Percentiles rank a stretch among this genome's conserved stretches.
These are phyloP conservation scores for Chrysomela aeneicollis DNA, from an alignment of 2,888 invertebrate genomes.

Conservation along the genomic window DNA sequence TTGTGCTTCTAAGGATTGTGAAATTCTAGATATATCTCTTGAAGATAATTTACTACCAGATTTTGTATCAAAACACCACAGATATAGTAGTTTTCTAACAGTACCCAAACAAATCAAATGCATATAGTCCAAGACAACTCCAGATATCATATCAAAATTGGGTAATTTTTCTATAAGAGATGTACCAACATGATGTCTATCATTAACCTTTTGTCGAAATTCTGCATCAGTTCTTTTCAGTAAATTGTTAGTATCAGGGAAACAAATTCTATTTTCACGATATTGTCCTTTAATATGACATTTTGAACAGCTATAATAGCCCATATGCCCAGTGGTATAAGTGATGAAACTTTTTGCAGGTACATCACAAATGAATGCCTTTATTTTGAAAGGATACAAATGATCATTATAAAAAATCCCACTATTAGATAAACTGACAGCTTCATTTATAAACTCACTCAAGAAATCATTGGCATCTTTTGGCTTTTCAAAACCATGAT, in stretches of 20 bases:
- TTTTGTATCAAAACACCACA: slow-evolving; percentile 28
- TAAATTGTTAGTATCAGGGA: slow-evolving; percentile 22
- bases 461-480: slow-evolving; percentile 31
- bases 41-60: slow-evolving; percentile 28
- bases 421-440: slow-evolving; percentile 14
- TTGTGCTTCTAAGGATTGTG: slow-evolving; percentile 21
- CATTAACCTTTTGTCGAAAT: slow-evolving; percentile 19
- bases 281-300: slow-evolving; percentile 30
- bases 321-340: slow-evolving; percentile 22
- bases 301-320: slow-evolving; percentile 28
- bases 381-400: slow-evolving; percentile 19
- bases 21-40: slow-evolving; percentile 26
- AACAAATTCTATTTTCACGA: slow-evolving; percentile 26
- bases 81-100: slow-evolving; percentile 34
- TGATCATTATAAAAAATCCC: slow-evolving; percentile 16
- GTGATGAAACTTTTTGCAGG: slow-evolving; percentile 27
- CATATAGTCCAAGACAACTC: slow-evolving; percentile 30
- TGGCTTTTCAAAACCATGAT: slow-evolving; percentile 35
- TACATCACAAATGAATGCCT: slow-evolving; percentile 31
- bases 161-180: slow-evolving; percentile 21
- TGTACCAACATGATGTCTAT: slow-evolving; percentile 23
- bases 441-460: slow-evolving; percentile 29
- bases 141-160: slow-evolving; percentile 12
- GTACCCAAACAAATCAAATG: slow-evolving; percentile 41
- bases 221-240: slow-evolving; percentile 22